Evolutionary conservation across 2,797 vertebrate species (phyloP).

Genomic region (Trichosurus vulpecula): DNA sequence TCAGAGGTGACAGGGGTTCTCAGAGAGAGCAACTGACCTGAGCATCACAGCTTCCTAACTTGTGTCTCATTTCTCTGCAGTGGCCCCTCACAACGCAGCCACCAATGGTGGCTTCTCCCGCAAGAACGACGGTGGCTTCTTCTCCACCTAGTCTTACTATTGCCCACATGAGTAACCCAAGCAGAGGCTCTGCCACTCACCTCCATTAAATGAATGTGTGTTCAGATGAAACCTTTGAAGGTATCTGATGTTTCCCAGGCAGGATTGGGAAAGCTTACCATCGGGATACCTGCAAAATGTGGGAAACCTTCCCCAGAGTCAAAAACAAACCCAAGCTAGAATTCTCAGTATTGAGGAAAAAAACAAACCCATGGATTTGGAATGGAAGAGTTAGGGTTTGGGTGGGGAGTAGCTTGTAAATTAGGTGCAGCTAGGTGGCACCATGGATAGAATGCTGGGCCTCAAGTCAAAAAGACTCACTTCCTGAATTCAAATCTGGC

Average conservation of each 20-base stretch:
- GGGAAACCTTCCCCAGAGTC: not conserved
- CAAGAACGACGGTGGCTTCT: constrained; percentile 87
- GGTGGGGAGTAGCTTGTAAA: constrained; percentile 3
- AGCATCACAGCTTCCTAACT: not conserved
- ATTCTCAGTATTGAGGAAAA: not conserved
- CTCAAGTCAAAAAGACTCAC: not conserved
- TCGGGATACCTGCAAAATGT: constrained; percentile 37
- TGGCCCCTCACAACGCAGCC: constrained; percentile 85
- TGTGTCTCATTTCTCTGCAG: constrained; percentile 73
- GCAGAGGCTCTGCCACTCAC: not conserved
- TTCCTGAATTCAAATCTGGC: not conserved
- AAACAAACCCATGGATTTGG: constrained; percentile 26
- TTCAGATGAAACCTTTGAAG: constrained; percentile 29
- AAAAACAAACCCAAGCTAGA: constrained; percentile 32
- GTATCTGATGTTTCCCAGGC: not conserved
- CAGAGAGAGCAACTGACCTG: constrained; percentile 15
- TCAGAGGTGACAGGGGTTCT: not conserved
- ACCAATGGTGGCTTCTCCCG: constrained; percentile 85
- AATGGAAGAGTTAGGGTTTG: not conserved
- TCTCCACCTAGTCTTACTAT: constrained; percentile 74
- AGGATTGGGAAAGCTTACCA: not conserved
- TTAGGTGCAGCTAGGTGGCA: not conserved
- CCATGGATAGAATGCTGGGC: not conserved
- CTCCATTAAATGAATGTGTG: constrained; percentile 67
- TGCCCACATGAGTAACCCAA: constrained; percentile 15